Conservation (phyloP, 2,888 invertebrate genomes). For the Aromia moschata region DNA sequence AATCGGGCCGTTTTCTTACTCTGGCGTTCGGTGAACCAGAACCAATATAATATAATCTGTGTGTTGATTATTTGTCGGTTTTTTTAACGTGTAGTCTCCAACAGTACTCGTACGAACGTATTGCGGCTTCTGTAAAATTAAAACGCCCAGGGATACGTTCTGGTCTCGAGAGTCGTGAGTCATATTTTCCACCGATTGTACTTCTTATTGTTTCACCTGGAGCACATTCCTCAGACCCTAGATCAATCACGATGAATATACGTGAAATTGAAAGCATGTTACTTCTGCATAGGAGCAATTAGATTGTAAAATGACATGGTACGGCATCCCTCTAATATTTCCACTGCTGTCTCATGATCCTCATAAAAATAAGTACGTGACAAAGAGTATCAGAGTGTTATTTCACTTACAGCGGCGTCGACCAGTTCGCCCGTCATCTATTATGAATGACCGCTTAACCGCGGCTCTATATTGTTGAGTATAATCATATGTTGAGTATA, state of each 20-base stretch:
- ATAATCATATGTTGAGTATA: no score
- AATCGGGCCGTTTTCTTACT: not conserved
- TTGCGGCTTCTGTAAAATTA: conserved; percentile 39
- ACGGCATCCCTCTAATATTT: no score
- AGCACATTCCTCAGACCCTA: conserved; percentile 26
- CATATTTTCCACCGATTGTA: conserved; percentile 34
- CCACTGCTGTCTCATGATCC: no score
- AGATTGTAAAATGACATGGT: conserved; percentile 5
- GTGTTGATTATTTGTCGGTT: conserved; percentile 19
- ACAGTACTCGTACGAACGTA: conserved; percentile 14
- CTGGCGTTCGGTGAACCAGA: conserved; percentile 20
- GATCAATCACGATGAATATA: conserved; percentile 39
- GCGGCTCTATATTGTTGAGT: no score
- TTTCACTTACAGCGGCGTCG: no score
- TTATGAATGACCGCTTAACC: no score
- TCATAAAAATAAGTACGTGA: no score
- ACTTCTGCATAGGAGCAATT: conserved; percentile 11
- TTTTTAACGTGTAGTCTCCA: conserved; percentile 10
- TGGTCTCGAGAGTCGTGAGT: conserved; percentile 33
- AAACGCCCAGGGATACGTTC: conserved; percentile 27
- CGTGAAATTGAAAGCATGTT: conserved; percentile 38
- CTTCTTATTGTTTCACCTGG: conserved; percentile 33
- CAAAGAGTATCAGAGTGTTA: no score
- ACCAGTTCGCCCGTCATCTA: no score
- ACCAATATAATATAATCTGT: conserved; percentile 28